phyloP scores from a whole-genome alignment of 2,888 invertebrate species.

The Noctua janthe region DNA sequence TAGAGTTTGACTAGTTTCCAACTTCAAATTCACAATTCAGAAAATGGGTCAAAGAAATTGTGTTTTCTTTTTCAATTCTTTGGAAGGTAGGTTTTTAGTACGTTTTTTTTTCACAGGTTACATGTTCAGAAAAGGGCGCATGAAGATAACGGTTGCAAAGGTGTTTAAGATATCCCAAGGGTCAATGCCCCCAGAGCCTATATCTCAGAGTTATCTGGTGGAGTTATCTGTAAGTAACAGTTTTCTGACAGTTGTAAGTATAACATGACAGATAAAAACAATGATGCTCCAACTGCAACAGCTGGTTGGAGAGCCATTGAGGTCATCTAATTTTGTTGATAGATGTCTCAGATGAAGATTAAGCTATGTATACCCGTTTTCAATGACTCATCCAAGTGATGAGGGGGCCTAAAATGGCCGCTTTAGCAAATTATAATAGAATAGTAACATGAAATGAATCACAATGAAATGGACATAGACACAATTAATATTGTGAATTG shows the following conservation, averaged over 20 bases:
- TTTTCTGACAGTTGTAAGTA: constrained; percentile 14
- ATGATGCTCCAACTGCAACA: neutral
- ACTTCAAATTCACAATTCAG: too few relatives aligned
- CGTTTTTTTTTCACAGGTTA: constrained; percentile 89
- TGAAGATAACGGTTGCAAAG: constrained; percentile 99
- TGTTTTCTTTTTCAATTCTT: neutral
- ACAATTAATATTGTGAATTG: too few relatives aligned
- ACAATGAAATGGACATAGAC: too few relatives aligned
- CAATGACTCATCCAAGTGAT: neutral
- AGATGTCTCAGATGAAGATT: neutral
- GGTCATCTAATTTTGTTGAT: neutral
- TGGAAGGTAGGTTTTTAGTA: neutral
- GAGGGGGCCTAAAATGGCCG: neutral
- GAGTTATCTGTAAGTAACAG: constrained; percentile 93
- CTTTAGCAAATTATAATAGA: too few relatives aligned
- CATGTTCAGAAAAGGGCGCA: constrained; percentile 98
- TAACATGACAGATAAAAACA: constrained; percentile 1
- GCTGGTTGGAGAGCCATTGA: neutral
- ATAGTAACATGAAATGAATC: too few relatives aligned
- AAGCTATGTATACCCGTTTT: neutral
- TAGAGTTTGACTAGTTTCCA: neutral
- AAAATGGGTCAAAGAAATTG: neutral
- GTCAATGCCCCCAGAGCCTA: constrained; percentile 94
- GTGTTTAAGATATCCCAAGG: constrained; percentile 95
- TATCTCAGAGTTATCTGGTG: constrained; percentile 97